Base-by-base conservation (phyloP, 2,113 vertebrate genomes). In the Hippolais icterina region DNA sequence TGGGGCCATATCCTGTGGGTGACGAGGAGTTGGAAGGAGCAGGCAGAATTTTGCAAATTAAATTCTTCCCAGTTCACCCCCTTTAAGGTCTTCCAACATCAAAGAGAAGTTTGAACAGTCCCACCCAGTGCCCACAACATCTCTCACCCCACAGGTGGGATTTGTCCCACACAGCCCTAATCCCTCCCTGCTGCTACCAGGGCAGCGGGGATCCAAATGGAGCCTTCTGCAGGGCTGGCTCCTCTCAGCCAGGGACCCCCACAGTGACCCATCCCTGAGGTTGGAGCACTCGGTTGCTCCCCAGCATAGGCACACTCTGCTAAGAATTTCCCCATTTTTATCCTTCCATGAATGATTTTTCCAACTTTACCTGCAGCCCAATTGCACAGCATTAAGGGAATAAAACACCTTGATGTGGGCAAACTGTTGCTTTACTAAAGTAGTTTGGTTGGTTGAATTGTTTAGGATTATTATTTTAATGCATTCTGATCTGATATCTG, bases 161-260 rank as follows among this genome's bases (percentile, higher is more conserved):
- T 74, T 28, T 65, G 27, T 19, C 42, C 13, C 5, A 27, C 2
- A 0, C 28, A 37, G 44, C 54, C 37, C 7, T 1, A 11, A 84
- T 20, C n/a, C 46, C 33, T 50, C 39, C 44, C 35, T 33, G 50
- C 11, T n/a, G 53, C 42, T 83, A 21, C 37, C 78, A 49, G 50
- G 29, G 10, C 82, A 52, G 31, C 16, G 0, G 0, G 12, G n/a
- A 83, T 29, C 35, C 71, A 83, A 89, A 22, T 2, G 0, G 2
- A 70, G n/a, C 27, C 27, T 50, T 46, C 59, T 53, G 28, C 61
- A 79, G 37, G 66, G 50, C 56, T 65, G 35, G 33, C 14, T 63
- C 29, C 35, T 54, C 23, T 41, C 41, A 20, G 2, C n/a, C 14
- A 25, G 52, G 12, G 17, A 33, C 28, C 31, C 29, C 25, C 13